Conservation (phyloP, 2,797 vertebrate genomes). For the Phyllotis vaccarum region DNA sequence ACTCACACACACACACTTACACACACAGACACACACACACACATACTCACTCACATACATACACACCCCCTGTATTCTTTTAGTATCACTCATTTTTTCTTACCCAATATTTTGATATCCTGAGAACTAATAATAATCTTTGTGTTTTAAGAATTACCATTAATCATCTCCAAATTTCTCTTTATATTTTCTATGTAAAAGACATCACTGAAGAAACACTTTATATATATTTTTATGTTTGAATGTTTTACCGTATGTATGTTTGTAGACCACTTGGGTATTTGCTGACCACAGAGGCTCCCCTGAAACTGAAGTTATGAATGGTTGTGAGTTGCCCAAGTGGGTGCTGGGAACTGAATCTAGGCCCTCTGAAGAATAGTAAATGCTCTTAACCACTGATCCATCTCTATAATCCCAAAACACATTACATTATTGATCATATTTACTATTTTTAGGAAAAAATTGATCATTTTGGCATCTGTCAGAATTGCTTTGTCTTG, state of each 20-base stretch:
- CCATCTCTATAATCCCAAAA: background rate
- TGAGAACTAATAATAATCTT: constrained; percentile 9
- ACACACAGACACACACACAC: too few relatives aligned
- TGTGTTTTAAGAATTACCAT: background rate
- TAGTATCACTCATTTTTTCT: background rate
- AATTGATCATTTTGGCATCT: background rate
- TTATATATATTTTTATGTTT: background rate
- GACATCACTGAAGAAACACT: background rate
- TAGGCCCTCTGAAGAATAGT: background rate
- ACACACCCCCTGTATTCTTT: background rate
- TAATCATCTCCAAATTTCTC: background rate
- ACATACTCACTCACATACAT: too few relatives aligned
- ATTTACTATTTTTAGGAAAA: background rate
- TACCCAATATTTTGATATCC: background rate
- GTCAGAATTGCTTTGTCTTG: background rate
- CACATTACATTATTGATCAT: background rate
- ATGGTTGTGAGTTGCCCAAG: background rate
- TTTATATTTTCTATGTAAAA: constrained; percentile 14
- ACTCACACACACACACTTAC: too few relatives aligned
- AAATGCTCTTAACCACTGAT: background rate
- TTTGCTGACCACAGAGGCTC: background rate
- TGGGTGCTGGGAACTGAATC: background rate
- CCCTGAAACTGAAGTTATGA: background rate
- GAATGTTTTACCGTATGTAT: background rate
- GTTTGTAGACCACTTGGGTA: background rate